Base-by-base conservation (phyloP, 2,113 vertebrate species). In the Lasiurus borealis region DNA sequence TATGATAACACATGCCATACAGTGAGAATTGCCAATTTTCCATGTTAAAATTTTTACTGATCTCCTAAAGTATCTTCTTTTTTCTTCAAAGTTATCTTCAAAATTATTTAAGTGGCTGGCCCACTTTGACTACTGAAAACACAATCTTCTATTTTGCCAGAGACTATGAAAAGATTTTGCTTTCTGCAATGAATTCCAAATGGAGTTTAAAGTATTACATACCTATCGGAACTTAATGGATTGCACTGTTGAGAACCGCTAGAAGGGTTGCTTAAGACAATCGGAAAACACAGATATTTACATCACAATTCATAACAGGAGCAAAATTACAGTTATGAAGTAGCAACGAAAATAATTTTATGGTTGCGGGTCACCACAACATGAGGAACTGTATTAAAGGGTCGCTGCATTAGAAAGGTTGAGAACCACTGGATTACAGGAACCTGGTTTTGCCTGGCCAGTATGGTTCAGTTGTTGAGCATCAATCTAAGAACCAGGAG, bases 171-270 rank as follows among this genome's bases (percentile, higher is more conserved):
- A 21, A 83, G 25, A 93, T 72, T 71, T 94, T 90, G 14, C 85
- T 95, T 13, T 57, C 48, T 68, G 16, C 34, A 73, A 34, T 76
- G 64, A 88, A 85, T 92, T 89, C 36, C 5, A 57, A 85, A 59
- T 94, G 11, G 66, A 72, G 18, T 80, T 85, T 92, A n/a, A 84
- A 95, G 36, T 59, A 72, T 48, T 76, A 11, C 3, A 5, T 89
- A 40, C 40, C 40, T 40, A 71, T 71, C 64, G 84, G 31, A 72
- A 12, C 21, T 77, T 81, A 46, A 75, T 64, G 86, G 36, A 69
- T 77, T 12, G 82, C 2, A 69, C 50, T 50, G 50, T 50, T 50
- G 50, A 50, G 50, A 50, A 50, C 50, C 48, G 9, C 48, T 48
- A 48, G 48, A 9, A 48, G 48, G 48, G 48, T 48, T 15, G 50